Conservation (phyloP, 2,797 vertebrate genomes). For the Xiphorhynchus erythropygius region DNA sequence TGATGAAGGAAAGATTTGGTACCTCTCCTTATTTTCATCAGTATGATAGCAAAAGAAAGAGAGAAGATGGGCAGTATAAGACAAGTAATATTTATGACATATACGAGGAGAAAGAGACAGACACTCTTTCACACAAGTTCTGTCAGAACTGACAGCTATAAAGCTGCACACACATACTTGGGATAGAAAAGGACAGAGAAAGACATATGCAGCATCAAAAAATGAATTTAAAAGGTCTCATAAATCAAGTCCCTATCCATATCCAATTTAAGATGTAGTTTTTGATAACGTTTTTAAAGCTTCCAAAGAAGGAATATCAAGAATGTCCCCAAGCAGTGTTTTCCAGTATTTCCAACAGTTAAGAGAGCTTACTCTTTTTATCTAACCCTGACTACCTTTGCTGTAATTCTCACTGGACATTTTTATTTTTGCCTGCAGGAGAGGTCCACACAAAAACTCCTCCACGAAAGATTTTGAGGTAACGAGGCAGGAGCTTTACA, state of each 20-base stretch:
- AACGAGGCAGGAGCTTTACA: neutral
- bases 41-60: neutral
- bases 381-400: neutral
- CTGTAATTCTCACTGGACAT: neutral
- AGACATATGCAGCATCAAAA: accelerated
- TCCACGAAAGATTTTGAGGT: accelerated
- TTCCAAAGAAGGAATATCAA: neutral
- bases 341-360: neutral
- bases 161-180: neutral
- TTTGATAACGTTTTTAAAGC: neutral
- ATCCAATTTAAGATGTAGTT: accelerated
- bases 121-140: neutral
- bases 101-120: neutral
- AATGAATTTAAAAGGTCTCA: neutral
- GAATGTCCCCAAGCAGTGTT: neutral
- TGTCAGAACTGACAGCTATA: neutral
- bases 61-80: neutral
- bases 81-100: neutral
- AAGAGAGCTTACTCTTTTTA: neutral
- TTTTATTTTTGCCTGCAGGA: neutral
- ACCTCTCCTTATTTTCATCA: neutral
- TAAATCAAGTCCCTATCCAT: neutral
- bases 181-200: neutral
- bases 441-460: neutral
- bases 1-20: neutral